These are phyloP conservation scores for Charadrius vociferus DNA, from an alignment of 2,113 vertebrate species.

Conservation along the genomic window DNA sequence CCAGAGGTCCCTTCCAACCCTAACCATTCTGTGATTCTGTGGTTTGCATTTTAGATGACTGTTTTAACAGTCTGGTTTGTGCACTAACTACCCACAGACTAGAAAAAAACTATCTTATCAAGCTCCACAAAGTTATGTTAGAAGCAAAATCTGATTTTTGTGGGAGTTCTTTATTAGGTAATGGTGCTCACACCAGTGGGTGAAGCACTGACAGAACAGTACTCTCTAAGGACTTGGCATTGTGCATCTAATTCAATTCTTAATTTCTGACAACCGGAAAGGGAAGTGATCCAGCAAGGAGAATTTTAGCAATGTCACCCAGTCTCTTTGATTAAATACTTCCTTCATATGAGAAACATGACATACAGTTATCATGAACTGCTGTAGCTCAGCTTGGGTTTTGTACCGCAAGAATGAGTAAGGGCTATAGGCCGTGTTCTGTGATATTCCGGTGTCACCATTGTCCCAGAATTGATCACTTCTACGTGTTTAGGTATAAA, in stretches of 20 bases:
- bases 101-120: neutral
- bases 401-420: neutral
- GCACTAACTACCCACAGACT: neutral
- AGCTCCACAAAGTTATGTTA: neutral
- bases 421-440: accelerated
- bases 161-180: accelerated
- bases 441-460: neutral
- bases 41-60: neutral
- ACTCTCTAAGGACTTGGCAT: neutral
- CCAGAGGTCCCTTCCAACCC: too few relatives aligned
- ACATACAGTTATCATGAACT: accelerated
- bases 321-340: neutral
- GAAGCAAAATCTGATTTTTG: neutral
- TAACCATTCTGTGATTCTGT: too few relatives aligned
- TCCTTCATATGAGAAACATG: accelerated
- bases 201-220: neutral
- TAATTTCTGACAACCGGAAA: neutral
- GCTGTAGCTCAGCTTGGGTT: neutral
- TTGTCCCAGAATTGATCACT: neutral
- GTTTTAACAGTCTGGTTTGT: neutral
- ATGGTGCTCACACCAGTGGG: too few relatives aligned
- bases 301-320: neutral
- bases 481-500: neutral
- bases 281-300: neutral
- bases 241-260: neutral